Conservation (phyloP, 2,888 invertebrate genomes). For the Stramonita haemastoma region DNA sequence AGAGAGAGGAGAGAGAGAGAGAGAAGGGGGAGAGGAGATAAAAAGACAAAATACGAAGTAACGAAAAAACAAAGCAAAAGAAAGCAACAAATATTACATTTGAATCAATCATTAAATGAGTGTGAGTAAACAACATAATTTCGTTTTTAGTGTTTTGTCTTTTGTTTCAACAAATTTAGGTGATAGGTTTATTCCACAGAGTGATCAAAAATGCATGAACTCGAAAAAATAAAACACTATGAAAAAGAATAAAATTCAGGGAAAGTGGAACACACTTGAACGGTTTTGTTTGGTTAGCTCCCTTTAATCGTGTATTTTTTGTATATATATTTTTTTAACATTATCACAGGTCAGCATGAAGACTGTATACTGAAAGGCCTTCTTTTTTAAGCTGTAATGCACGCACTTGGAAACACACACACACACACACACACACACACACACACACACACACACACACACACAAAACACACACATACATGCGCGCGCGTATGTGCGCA, state of each 20-base stretch:
- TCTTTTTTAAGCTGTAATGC: not conserved
- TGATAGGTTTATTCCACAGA: not conserved
- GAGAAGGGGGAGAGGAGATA: not conserved
- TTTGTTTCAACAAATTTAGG: not conserved
- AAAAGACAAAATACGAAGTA: not conserved
- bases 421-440: constrained; percentile 11
- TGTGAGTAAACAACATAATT: too few species aligned
- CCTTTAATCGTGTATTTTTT: not conserved
- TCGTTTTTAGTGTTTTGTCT: not conserved
- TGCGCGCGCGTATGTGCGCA: not conserved
- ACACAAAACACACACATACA: not conserved
- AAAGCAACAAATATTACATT: too few species aligned
- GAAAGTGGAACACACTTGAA: too few species aligned
- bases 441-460: not conserved
- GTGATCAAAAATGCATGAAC: not conserved
- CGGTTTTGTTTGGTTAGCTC: not conserved
- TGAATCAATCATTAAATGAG: too few species aligned
- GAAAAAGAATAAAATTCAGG: too few species aligned
- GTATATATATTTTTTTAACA: not conserved
- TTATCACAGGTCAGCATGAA: too few species aligned
- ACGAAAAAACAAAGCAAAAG: too few species aligned
- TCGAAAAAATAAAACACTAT: not conserved
- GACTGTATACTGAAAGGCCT: too few species aligned
- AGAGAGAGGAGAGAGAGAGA: not conserved
- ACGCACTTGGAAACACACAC: not conserved